Base-by-base conservation (phyloP, 2,113 vertebrate genomes). In the Rutilus rutilus region DNA sequence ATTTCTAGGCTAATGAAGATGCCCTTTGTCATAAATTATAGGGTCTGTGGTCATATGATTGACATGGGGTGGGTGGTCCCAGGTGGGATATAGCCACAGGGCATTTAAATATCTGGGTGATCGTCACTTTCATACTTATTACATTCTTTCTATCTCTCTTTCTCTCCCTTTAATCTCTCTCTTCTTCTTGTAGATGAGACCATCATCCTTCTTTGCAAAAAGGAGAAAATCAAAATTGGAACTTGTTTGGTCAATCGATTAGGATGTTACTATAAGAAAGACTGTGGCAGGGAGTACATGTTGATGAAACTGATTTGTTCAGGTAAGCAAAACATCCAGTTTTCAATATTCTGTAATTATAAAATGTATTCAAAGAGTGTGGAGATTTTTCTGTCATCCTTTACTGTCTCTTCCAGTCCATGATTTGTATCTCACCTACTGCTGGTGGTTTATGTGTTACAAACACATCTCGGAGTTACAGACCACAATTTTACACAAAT, bases 221-320 rank as follows among this genome's bases (percentile, higher is more conserved):
- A 93, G 88, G 93, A 94, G 84, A 91, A 93, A 80, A 90, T 93
- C 54, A 93, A 91, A 83, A 90, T 92, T 91, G 93, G 94, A 89
- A 88, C 93, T 90, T 96, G 95, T 90, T 92, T 93, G 82, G 86
- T 91, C 65, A 90, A 87, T 87, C 93, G 93, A 93, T 93, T 96
- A 91, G 93, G 39, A 95, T 97, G 93, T 91, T 93, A 92, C 92
- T 95, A 88, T 90, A 95, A 91, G 93, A 95, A 92, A 85, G 92
- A 90, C 89, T 91, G 93, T 89, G 94, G 93, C 86, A 90, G 87
- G 91, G 95, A 94, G 93, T 96, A 96, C 94, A 95, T 95, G 95
- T 95, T 96, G 93, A 96, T 97, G 95, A 97, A 97, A 94, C 91
- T 95, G 90, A 95, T 95, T 89, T 97, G 96, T 92, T 96, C 96